Evolutionary conservation across 1,140 invertebrate genomes (phyloP), one percentile per base, ranked within the genome.

Genomic region (Aporrectodea caliginosa): DNA sequence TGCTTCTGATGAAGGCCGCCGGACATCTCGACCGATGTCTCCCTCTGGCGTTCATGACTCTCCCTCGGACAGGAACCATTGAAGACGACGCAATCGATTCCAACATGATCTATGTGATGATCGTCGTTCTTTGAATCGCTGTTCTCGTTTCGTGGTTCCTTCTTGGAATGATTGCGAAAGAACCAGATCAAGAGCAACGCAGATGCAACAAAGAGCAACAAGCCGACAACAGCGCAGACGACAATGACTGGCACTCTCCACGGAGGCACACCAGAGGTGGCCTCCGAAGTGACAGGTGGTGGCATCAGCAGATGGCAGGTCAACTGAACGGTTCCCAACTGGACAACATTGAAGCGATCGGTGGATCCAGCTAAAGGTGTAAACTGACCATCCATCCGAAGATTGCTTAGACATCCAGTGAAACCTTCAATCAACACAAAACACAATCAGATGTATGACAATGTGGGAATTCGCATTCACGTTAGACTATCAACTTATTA

Each of bases 71-170:
- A n/a, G n/a, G n/a, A n/a, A n/a, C n/a, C n/a, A n/a, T n/a, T n/a
- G n/a, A n/a, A n/a, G n/a, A n/a, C n/a, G n/a, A n/a, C n/a, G n/a
- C n/a, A n/a, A n/a, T n/a, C n/a, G n/a, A n/a, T n/a, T n/a, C n/a
- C n/a, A n/a, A n/a, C n/a, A n/a, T n/a, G n/a, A n/a, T n/a, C n/a
- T n/a, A n/a, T n/a, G n/a, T n/a, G n/a, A n/a, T n/a, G n/a, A n/a
- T n/a, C n/a, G n/a, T n/a, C n/a, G n/a, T n/a, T 85, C 91, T 92
- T 58, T 6, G 22, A 6, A 58, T 58, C 43, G 6, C 43, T 22
- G 22, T 58, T 58, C 22, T 22, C 43, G 22, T 58, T 58, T 58
- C 43, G 6, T 58, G 6, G 43, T 22, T 22, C 22, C 43, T 58
- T 58, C 22, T 58, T 58, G 22, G 6, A 22, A 6, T 58, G 6